Evolutionary conservation across 2,113 vertebrate species (phyloP).

Genomic region (Tichodroma muraria): DNA sequence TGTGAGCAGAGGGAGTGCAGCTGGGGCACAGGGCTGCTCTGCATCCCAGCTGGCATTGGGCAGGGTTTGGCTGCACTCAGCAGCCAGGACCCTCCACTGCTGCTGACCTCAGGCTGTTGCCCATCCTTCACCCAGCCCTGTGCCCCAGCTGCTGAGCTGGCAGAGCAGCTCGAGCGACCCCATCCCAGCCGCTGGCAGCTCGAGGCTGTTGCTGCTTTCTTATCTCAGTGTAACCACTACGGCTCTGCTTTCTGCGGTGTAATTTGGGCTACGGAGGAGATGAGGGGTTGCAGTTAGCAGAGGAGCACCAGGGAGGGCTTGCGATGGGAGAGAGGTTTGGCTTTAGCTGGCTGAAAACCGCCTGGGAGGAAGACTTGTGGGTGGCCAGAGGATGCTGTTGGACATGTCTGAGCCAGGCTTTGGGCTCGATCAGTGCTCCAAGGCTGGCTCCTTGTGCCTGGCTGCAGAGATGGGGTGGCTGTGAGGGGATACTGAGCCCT

Average conservation of each 20-base stretch:
- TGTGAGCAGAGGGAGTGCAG: background rate
- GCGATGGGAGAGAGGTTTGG: background rate
- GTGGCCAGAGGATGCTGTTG: background rate
- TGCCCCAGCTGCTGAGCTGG: background rate
- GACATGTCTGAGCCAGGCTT: background rate
- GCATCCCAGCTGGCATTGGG: fast-evolving
- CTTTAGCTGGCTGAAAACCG: background rate
- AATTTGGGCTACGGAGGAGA: background rate
- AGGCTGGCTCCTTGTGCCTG: background rate
- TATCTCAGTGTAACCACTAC: background rate
- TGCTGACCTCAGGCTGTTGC: background rate
- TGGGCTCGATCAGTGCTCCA: background rate
- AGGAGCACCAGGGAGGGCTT: background rate
- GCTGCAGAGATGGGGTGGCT: background rate
- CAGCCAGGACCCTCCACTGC: background rate
- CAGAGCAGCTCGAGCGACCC: background rate
- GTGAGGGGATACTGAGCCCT: background rate
- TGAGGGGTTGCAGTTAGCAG: background rate
- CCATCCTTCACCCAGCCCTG: background rate
- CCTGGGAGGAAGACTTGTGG: background rate
- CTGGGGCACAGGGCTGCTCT: background rate
- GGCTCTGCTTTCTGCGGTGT: background rate
- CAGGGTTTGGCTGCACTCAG: background rate
- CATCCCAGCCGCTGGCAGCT: background rate
- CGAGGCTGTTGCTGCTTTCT: background rate